Evolutionary conservation across 2,797 vertebrate genomes (phyloP).

Genomic region (Bryconaethiops microstoma): DNA sequence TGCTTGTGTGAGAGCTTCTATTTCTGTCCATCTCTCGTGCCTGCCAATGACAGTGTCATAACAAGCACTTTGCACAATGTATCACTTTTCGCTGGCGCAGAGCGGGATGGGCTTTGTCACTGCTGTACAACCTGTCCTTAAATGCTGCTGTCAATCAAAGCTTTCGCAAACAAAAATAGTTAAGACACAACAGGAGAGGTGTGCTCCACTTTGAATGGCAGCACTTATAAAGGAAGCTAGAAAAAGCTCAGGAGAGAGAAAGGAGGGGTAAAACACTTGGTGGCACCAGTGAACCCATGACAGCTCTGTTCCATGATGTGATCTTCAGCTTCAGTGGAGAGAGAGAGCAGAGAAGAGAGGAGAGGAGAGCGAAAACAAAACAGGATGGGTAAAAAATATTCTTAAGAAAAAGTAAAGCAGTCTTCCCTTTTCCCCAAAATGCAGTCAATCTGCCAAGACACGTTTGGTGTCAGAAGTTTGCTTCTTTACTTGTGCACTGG

Average conservation of each 20-base stretch:
- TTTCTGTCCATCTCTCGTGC: constrained; percentile 30
- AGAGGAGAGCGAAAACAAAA: background rate
- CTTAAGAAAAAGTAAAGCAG: background rate
- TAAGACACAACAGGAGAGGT: background rate
- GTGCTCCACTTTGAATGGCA: background rate
- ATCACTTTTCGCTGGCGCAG: constrained; percentile 22
- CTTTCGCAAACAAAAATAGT: background rate
- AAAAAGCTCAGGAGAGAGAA: background rate
- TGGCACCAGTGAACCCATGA: constrained; percentile 71
- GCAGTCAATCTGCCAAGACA: background rate
- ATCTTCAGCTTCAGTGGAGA: constrained; percentile 18
- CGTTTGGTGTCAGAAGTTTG: background rate
- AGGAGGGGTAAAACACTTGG: constrained; percentile 60
- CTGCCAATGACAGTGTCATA: constrained; percentile 39
- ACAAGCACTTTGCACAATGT: constrained; percentile 41
- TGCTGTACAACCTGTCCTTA: background rate
- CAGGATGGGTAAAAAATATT: background rate
- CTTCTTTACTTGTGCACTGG: background rate
- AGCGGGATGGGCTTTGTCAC: constrained; percentile 8
- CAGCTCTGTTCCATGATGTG: constrained; percentile 74
- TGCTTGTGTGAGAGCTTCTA: constrained; percentile 29
- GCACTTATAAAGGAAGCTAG: background rate
- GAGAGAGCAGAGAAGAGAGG: constrained; percentile 24
- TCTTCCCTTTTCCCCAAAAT: background rate
- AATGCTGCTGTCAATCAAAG: background rate